Evolutionary conservation across 2,888 invertebrate species (phyloP).

Genomic region (Eustalomyia histrio): DNA sequence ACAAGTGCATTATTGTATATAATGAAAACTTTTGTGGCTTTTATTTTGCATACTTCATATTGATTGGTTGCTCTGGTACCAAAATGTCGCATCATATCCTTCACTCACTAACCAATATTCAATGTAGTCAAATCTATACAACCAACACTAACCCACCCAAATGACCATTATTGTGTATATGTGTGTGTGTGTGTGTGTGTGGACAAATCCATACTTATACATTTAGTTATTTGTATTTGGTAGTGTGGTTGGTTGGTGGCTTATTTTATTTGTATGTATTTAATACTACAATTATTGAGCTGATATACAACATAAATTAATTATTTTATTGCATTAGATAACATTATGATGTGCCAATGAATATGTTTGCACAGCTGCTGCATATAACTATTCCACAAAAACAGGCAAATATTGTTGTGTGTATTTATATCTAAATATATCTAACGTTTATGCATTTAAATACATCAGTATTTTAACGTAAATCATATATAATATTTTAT

Average conservation of each 20-base stretch:
- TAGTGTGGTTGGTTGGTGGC: slow-evolving; percentile 27
- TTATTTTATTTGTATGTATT: slow-evolving; percentile 38
- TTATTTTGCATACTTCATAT: slow-evolving; percentile 62
- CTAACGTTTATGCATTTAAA: neutral
- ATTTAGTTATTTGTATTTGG: slow-evolving; percentile 22
- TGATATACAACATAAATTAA: slow-evolving; percentile 68
- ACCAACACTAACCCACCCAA: slow-evolving; percentile 1
- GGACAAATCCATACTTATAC: neutral
- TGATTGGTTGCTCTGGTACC: slow-evolving; percentile 63
- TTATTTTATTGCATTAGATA: slow-evolving; percentile 68
- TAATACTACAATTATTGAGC: slow-evolving; percentile 65
- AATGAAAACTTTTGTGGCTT: slow-evolving; percentile 58
- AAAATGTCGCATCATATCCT: slow-evolving; percentile 64
- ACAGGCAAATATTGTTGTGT: neutral
- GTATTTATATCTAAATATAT: neutral
- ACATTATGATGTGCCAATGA: slow-evolving; percentile 67
- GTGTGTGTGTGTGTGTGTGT: no score
- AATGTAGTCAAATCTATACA: neutral
- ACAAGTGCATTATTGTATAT: slow-evolving; percentile 13
- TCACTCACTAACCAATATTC: slow-evolving; percentile 37
- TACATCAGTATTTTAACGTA: neutral
- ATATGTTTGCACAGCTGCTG: slow-evolving; percentile 64
- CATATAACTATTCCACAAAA: slow-evolving; percentile 31
- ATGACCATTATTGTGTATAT: neutral
- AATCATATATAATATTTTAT: neutral